A percentile compares a stretch with the other conserved stretches of the same genome.
phyloP scores from a whole-genome alignment of 2,888 invertebrate genomes.

The Trilocha varians region DNA sequence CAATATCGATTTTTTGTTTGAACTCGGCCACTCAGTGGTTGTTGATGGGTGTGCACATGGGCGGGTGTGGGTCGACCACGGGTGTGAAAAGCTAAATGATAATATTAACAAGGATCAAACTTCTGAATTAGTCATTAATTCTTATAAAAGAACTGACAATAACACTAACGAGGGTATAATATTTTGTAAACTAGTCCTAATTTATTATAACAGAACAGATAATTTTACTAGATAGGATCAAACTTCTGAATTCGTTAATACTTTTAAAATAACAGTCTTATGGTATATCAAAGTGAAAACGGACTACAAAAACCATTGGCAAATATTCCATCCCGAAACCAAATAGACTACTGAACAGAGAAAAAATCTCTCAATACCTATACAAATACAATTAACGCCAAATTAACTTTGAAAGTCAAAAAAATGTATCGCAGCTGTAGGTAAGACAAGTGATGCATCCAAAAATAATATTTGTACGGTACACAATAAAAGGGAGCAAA shows the following conservation, averaged over 20 bases:
- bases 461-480: constrained; percentile 67
- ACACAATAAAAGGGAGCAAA: constrained; percentile 71
- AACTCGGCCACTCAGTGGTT: constrained; percentile 30
- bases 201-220: too few relatives aligned
- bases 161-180: too few relatives aligned
- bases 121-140: not conserved
- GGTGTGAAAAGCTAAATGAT: constrained; percentile 24
- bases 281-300: too few relatives aligned
- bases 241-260: too few relatives aligned
- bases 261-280: too few relatives aligned
- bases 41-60: constrained; percentile 48
- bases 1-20: constrained; percentile 32
- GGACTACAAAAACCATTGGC: too few relatives aligned
- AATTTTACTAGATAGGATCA: too few relatives aligned
- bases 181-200: too few relatives aligned
- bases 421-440: constrained; percentile 56
- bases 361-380: not conserved
- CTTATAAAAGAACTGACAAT: too few relatives aligned
- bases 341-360: not conserved
- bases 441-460: constrained; percentile 63
- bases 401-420: constrained; percentile 53
- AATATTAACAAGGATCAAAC: not conserved
- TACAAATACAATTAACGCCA: constrained; percentile 46
- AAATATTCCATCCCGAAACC: not conserved
- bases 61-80: constrained; percentile 48